Evolutionary conservation across 92 coral and sea anemone genomes (phyloP).

Genomic region (Siderastrea siderea): DNA sequence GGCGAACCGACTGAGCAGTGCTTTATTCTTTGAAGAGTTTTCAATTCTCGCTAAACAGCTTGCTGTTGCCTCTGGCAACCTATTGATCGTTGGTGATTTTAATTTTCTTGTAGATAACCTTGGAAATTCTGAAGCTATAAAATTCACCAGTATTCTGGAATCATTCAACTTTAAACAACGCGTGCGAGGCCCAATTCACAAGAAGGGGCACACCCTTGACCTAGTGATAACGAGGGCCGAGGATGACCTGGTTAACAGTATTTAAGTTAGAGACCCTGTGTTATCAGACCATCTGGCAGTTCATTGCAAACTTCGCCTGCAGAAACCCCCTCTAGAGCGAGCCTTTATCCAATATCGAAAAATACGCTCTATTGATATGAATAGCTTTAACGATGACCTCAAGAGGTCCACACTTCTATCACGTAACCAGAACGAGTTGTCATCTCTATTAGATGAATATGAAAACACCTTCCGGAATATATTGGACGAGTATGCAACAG

Average conservation of each 20-base stretch:
- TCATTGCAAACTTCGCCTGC: slow-evolving; percentile 35
- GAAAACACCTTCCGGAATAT: slow-evolving; percentile 39
- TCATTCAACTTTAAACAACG: no score
- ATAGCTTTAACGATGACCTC: slow-evolving; percentile 30
- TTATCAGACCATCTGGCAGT: slow-evolving; percentile 44
- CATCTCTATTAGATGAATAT: slow-evolving; percentile 34
- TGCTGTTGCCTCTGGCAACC: slow-evolving; percentile 32
- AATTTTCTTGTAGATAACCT: slow-evolving; percentile 54
- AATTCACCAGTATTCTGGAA: no score
- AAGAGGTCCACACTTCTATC: slow-evolving; percentile 23
- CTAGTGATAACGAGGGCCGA: no score
- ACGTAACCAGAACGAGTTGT: slow-evolving; percentile 1
- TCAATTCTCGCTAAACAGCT: slow-evolving; percentile 36
- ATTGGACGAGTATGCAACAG: slow-evolving; percentile 35
- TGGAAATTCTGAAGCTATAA: slow-evolving; percentile 1
- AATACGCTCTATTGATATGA: slow-evolving; percentile 24
- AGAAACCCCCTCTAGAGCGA: slow-evolving; percentile 24
- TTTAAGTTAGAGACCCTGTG: slow-evolving; percentile 26
- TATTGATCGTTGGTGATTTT: slow-evolving; percentile 54
- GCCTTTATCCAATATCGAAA: slow-evolving; percentile 12
- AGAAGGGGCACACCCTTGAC: no score
- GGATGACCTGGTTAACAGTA: no score
- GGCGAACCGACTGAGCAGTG: slow-evolving; percentile 18
- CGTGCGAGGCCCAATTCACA: no score
- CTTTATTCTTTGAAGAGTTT: slow-evolving; percentile 60